phyloP scores from a whole-genome alignment of 2,113 vertebrate species.

The Nannospalax galili region DNA sequence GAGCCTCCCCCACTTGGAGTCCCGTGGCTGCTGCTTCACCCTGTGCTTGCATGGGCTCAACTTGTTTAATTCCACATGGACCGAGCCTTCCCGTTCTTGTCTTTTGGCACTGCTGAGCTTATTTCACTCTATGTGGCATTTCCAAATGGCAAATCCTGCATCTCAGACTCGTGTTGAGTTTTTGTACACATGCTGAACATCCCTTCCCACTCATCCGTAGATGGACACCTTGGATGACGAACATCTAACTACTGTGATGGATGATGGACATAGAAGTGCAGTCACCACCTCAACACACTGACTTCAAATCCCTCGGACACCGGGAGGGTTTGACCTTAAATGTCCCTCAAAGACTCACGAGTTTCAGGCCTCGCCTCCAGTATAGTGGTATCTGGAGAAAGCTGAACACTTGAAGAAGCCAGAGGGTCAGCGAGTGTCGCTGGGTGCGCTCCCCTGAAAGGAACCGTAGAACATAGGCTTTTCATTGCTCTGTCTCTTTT shows the following conservation, averaged over 20 bases:
- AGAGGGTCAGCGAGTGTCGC: not conserved
- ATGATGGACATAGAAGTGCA: not conserved
- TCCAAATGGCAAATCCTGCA: not conserved
- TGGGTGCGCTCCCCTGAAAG: not conserved
- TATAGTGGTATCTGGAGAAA: not conserved
- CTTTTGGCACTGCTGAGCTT: not conserved
- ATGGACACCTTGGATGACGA: not conserved
- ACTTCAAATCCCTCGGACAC: not conserved
- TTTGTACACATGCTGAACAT: not conserved
- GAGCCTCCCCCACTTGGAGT: too few species aligned
- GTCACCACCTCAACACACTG: too few species aligned
- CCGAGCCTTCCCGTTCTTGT: too few species aligned
- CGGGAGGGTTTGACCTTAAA: not conserved
- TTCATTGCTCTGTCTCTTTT: not conserved
- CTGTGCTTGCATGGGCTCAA: not conserved
- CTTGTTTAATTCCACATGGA: not conserved
- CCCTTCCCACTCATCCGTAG: not conserved
- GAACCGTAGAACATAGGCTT: too few species aligned
- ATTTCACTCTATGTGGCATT: not conserved
- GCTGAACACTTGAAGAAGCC: not conserved
- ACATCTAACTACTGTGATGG: not conserved
- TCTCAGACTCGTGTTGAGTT: not conserved
- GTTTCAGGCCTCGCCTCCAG: not conserved
- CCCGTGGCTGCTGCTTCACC: not conserved
- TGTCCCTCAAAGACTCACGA: not conserved